Evolutionary conservation across 2,113 vertebrate species (phyloP).

Genomic region (Merops nubicus): DNA sequence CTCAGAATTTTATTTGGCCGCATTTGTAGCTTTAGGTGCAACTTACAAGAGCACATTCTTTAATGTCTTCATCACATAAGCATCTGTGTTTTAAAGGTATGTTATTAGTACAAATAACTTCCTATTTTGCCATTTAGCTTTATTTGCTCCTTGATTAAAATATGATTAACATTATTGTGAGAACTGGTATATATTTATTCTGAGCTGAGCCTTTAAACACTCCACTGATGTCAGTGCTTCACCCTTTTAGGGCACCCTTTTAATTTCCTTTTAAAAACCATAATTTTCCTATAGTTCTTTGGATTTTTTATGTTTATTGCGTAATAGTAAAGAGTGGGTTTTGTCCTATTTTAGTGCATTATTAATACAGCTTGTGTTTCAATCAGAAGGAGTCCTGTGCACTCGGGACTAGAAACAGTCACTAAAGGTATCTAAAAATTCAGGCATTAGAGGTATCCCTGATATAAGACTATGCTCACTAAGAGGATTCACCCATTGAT

Average conservation of each 20-base stretch:
- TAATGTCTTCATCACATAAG: background rate
- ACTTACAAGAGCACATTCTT: background rate
- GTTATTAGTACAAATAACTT: background rate
- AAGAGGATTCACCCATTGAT: background rate
- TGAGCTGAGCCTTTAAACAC: background rate
- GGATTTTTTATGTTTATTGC: background rate
- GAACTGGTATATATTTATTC: background rate
- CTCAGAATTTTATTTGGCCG: background rate
- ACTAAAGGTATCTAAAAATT: background rate
- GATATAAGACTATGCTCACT: background rate
- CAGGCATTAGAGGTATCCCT: background rate
- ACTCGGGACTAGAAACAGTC: background rate
- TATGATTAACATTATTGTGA: background rate
- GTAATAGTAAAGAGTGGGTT: background rate
- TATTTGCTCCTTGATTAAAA: background rate
- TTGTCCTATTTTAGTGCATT: background rate
- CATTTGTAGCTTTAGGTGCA: background rate
- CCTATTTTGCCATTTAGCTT: background rate
- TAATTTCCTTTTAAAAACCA: background rate
- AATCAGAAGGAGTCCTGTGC: background rate
- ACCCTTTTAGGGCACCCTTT: background rate
- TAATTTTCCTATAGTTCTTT: background rate
- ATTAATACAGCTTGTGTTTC: background rate
- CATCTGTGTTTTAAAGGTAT: background rate
- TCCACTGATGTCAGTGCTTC: background rate